These are phyloP conservation scores for Athetis lepigone DNA, from an alignment of 2,888 invertebrate species.

Conservation along the genomic window DNA sequence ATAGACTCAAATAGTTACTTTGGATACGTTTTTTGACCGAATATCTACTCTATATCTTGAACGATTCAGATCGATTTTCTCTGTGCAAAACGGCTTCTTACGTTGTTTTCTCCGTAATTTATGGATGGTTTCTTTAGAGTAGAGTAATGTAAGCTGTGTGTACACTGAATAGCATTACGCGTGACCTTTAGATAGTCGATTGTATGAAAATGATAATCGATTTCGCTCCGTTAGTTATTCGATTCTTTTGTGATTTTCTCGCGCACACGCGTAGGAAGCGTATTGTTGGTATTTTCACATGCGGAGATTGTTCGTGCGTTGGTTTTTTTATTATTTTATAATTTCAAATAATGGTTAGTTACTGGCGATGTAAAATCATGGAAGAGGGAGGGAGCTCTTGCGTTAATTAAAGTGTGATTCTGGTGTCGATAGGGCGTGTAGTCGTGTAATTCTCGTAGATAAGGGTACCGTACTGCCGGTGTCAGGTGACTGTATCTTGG, in stretches of 20 bases:
- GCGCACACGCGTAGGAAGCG: slow-evolving; percentile 63
- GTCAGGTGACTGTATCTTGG: slow-evolving; percentile 60
- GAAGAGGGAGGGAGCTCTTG: slow-evolving; percentile 33
- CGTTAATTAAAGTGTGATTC: slow-evolving; percentile 63
- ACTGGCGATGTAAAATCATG: slow-evolving; percentile 24
- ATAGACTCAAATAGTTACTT: slow-evolving; percentile 79
- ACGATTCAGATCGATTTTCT: slow-evolving; percentile 61
- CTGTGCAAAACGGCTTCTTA: slow-evolving; percentile 39
- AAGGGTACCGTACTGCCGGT: slow-evolving; percentile 54
- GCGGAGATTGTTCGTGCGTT: slow-evolving; percentile 47
- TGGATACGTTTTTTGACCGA: slow-evolving; percentile 54
- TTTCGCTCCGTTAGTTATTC: slow-evolving; percentile 80
- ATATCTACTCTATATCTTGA: slow-evolving; percentile 62
- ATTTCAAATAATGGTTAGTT: slow-evolving; percentile 21
- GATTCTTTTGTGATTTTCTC: slow-evolving; percentile 80
- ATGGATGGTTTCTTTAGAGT: slow-evolving; percentile 82
- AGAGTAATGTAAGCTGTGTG: slow-evolving; percentile 77
- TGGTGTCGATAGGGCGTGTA: slow-evolving; percentile 51
- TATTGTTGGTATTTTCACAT: slow-evolving; percentile 66
- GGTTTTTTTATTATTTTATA: slow-evolving; percentile 30
- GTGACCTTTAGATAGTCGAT: slow-evolving; percentile 88
- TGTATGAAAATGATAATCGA: slow-evolving; percentile 89
- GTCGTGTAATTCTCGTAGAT: slow-evolving; percentile 48
- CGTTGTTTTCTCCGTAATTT: slow-evolving; percentile 66
- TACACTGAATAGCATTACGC: slow-evolving; percentile 86